Evolutionary conservation across 2,888 invertebrate species (phyloP), one percentile per base, ranked within the genome.

Genomic region (Tetragonula carbonaria): DNA sequence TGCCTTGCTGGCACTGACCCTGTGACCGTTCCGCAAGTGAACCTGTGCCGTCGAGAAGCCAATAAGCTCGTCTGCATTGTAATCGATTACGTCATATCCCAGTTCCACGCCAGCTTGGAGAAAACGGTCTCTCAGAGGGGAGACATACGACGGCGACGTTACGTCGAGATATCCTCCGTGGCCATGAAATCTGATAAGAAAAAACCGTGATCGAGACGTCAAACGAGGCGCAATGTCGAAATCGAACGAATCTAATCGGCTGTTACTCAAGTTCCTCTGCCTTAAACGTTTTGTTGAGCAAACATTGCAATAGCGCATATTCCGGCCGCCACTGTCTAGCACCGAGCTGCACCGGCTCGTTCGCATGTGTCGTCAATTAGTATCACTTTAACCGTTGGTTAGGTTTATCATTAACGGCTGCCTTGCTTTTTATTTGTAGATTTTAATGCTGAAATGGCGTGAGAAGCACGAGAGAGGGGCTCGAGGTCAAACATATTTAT

Each of bases 1-100:
- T 0, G 98, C 98, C 93, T 97, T 97, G 3, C 97, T 96, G 0
- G 97, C 96, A 92, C 98, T 98, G 88, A 97, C 97, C 82, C 98
- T 95, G 74, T 97, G 95, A 0, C 98, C 98, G 76, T 96, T 95
- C 73, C 96, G 95, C 93, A 97, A 95, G 45, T 97, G 97, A 0
- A 97, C 97, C 93, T 97, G 97, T 0, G 96, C 96, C 75, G 96
- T 95, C 0, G 96, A 96, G 91, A 97, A 97, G 0, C 97, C 97
- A 57, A 96, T 94, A 4, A 96, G 91, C 4, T 95, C 89, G 70
- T 95, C 95, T 6, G 96, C 96, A 93, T 97, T 98, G 0, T 97
- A 97, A 93, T 98, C 98, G 91, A 96, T 95, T 4, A 70, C 76
- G 90, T 97, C 84, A 91, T 97, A 97, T 0, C 97, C 97, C 53